Percentiles rank a stretch among this genome's conserved stretches.
These are phyloP conservation scores for Eupithecia tripunctaria DNA, from an alignment of 2,888 invertebrate species.

Conservation along the genomic window DNA sequence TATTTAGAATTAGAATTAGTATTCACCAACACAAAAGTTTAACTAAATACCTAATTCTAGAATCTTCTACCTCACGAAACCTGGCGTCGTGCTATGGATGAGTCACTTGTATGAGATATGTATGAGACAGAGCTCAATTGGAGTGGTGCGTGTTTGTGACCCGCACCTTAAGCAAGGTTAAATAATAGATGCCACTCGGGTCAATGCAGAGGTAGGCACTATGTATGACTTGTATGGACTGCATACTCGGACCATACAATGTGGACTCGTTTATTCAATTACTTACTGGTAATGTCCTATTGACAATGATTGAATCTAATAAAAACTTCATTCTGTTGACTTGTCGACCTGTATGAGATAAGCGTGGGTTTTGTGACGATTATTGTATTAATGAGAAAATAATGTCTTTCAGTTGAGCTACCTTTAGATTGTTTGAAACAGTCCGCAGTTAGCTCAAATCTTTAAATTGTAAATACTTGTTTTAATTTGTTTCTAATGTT, in stretches of 20 bases:
- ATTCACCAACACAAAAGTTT: background rate
- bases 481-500: too few relatives aligned
- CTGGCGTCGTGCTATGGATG: slow-evolving; percentile 4
- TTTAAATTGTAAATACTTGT: too few relatives aligned
- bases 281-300: background rate
- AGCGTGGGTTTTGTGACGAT: background rate
- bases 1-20: too few relatives aligned
- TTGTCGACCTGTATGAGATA: background rate
- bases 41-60: background rate
- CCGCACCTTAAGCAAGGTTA: slow-evolving; percentile 83
- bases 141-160: slow-evolving; percentile 71
- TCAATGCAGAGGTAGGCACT: slow-evolving; percentile 14
- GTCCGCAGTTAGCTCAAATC: too few relatives aligned
- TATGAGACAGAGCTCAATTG: slow-evolving; percentile 37
- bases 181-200: slow-evolving; percentile 72
- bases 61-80: background rate
- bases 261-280: background rate
- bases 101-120: slow-evolving; percentile 16
- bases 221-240: background rate
- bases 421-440: too few relatives aligned
- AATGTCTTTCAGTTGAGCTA: background rate
- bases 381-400: background rate
- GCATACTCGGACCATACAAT: background rate
- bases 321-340: background rate
- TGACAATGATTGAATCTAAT: background rate